Base-by-base conservation (phyloP, 2,888 invertebrate species). In the Microctonus hyperodae region DNA sequence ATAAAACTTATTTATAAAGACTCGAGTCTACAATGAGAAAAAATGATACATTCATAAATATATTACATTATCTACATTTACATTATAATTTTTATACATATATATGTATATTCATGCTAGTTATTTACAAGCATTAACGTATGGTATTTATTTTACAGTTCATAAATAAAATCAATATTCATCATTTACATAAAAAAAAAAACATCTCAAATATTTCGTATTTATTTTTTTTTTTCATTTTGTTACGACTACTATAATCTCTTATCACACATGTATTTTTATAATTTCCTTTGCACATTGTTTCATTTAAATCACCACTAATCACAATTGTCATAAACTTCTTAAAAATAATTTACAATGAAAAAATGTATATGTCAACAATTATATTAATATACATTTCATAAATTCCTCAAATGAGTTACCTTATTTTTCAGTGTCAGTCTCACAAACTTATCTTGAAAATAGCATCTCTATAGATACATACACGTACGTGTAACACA, bases 61-160 rank as follows among this genome's bases (percentile, higher is more conserved):
- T 40, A 62, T 44, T 63, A 62, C 60, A 31, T 71, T 66, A 40
- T 20, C 31, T 23, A 33, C 13, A 62, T 53, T 40, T 51, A 40
- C 20, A 44, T 16, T 16, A 44, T 44, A 44, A 44, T 44, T n/a
- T n/a, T 37, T n/a, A 10, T 31, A 35, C 35, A 35, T 31, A 20
- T 28, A 33, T 37, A 37, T 53, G 50, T 51, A 35, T 51, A 35
- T 33, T 6, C 31, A 55, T 55, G 31, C 53, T 62, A 65, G 56
- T 68, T 73, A 72, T 81, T 80, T 82, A 82, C 81, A 82, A 82
- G 83, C 82, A 77, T 81, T 81, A 62, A 79, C 77, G 76, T 79
- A 81, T 79, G 77, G 76, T 78, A 77, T 82, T 83, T 83, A 81
- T 82, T 81, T 82, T 82, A 83, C 83, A 83, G 73, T 56, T 62